phyloP scores from a whole-genome alignment of 1,140 invertebrate species.

The Drosophila sulfurigaster region DNA sequence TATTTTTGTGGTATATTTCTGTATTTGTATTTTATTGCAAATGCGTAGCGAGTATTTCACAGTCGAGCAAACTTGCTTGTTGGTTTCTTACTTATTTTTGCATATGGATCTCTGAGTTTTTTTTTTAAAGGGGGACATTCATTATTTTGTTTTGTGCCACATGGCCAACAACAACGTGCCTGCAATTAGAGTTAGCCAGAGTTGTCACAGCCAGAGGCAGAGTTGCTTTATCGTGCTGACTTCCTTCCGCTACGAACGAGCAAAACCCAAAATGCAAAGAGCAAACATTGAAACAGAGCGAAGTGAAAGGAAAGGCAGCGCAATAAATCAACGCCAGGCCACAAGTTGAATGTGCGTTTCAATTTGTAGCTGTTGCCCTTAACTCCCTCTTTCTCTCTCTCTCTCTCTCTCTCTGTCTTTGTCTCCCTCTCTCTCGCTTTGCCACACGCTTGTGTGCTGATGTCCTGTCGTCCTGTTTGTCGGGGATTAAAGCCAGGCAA shows the following conservation, averaged over 20 bases:
- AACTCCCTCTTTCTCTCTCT: not conserved
- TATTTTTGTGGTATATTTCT: too few relatives aligned
- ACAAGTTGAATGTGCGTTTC: slow-evolving; percentile 44
- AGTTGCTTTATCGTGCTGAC: slow-evolving; percentile 62
- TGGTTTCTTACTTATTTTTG: slow-evolving; percentile 11
- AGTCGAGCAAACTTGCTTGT: too few relatives aligned
- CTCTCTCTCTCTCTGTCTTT: not conserved
- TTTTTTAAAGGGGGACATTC: slow-evolving; percentile 2
- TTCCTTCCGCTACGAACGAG: slow-evolving; percentile 54
- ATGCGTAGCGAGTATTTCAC: too few relatives aligned
- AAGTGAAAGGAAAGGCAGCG: slow-evolving; percentile 42
- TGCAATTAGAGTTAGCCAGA: slow-evolving; percentile 54
- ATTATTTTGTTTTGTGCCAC: slow-evolving; percentile 36
- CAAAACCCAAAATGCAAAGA: slow-evolving; percentile 39
- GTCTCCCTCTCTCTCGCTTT: too few relatives aligned
- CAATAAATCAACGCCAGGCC: slow-evolving; percentile 62
- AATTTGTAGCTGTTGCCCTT: slow-evolving; percentile 18
- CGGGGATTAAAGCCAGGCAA: slow-evolving; percentile 59
- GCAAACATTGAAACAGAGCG: slow-evolving; percentile 47
- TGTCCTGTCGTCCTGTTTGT: slow-evolving; percentile 39
- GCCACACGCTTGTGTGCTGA: slow-evolving; percentile 13
- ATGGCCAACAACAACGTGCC: slow-evolving; percentile 30
- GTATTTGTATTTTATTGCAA: too few relatives aligned
- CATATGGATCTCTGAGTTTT: slow-evolving; percentile 47
- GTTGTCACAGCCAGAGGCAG: slow-evolving; percentile 33